phyloP scores from a whole-genome alignment of 2,113 vertebrate genomes.

The Calyptommatus sinebrachiatus region DNA sequence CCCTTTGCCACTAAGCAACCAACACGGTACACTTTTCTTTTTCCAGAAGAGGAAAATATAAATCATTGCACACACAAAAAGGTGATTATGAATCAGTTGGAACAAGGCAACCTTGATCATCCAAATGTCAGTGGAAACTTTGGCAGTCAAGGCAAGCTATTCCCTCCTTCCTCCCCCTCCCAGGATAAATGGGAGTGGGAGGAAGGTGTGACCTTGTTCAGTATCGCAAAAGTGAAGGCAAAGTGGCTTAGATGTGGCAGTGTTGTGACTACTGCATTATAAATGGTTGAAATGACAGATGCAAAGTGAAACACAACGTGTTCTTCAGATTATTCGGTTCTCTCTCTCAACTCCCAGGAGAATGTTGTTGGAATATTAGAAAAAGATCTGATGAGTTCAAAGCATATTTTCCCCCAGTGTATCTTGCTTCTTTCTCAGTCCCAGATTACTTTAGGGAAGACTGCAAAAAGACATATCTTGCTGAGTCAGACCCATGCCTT shows the following conservation, averaged over 20 bases:
- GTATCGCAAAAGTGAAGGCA: conserved; percentile 10
- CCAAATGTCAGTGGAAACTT: conserved; percentile 30
- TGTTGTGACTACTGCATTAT: conserved; percentile 18
- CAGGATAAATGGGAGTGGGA: not conserved
- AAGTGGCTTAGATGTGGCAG: not conserved
- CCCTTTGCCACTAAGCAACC: no score
- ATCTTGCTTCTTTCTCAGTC: not conserved
- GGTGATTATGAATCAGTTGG: conserved; percentile 8
- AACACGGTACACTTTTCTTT: not conserved
- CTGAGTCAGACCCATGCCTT: no score
- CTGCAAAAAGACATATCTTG: no score
- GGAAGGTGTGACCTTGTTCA: not conserved
- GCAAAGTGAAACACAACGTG: not conserved
- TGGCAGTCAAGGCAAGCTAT: not conserved
- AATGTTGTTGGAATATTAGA: not conserved
- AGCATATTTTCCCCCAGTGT: not conserved
- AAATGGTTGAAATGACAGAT: conserved; percentile 7
- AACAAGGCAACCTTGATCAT: conserved; percentile 10
- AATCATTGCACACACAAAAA: conserved; percentile 5
- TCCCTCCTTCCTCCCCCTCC: conserved; percentile 15
- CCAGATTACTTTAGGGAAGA: rapidly evolving
- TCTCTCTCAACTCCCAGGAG: not conserved
- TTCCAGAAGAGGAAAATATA: conserved; percentile 1
- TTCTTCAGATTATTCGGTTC: not conserved
- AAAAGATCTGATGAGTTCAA: not conserved